Evolutionary conservation across 2,797 vertebrate genomes (phyloP).

Genomic region (Graptemys geographica): DNA sequence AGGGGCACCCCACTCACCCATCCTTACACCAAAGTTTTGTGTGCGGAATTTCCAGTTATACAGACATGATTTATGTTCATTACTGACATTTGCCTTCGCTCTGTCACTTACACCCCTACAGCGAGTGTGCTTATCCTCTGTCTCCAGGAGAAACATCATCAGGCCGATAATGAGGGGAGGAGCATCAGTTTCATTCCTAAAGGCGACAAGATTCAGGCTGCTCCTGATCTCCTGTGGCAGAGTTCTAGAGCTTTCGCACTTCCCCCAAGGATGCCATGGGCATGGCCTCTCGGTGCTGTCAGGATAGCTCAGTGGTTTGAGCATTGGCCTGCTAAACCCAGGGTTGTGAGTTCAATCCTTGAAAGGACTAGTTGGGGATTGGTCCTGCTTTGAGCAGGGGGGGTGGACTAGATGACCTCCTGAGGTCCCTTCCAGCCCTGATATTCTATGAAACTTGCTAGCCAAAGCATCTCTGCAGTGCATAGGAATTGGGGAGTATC

Average conservation of each 20-base stretch:
- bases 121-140: fast-evolving
- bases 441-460: too few species aligned
- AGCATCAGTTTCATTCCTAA: neutral
- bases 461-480: neutral
- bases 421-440: too few species aligned
- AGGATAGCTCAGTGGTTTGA: neutral
- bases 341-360: too few species aligned
- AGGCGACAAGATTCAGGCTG: neutral
- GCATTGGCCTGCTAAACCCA: too few species aligned
- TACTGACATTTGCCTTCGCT: fast-evolving
- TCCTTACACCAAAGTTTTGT: too few species aligned
- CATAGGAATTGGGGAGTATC: neutral
- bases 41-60: too few species aligned
- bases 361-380: too few species aligned
- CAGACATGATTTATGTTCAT: neutral
- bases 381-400: too few species aligned
- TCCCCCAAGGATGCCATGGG: neutral
- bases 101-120: fast-evolving
- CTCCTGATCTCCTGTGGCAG: neutral
- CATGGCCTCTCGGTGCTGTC: neutral
- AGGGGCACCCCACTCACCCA: too few species aligned
- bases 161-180: neutral
- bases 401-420: too few species aligned
- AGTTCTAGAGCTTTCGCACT: neutral
- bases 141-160: neutral